A percentile compares a stretch with the other conserved stretches of the same genome.
Conservation (phyloP, 2,113 vertebrate genomes). For the Microcebus lehilahytsara region DNA sequence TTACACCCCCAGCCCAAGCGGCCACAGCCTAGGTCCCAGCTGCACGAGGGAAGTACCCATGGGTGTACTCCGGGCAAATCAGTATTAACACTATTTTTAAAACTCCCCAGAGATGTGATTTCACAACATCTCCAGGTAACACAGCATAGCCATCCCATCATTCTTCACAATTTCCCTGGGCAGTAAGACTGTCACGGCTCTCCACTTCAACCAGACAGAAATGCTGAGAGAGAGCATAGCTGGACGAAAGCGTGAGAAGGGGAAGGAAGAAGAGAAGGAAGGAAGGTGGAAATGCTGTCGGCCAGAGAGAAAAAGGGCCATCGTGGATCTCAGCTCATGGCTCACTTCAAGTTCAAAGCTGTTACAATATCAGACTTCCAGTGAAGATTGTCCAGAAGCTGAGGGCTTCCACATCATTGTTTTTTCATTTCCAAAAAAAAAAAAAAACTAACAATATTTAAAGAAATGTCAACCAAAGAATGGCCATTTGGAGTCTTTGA, state of each 20-base stretch:
- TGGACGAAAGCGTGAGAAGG: background rate
- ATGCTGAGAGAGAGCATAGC: background rate
- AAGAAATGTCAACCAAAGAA: slow-evolving; percentile 31
- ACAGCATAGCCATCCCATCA: background rate
- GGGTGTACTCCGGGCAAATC: background rate
- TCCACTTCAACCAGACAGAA: background rate
- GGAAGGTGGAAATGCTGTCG: slow-evolving; percentile 14
- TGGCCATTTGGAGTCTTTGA: background rate
- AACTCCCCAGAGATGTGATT: background rate
- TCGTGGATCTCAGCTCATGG: background rate
- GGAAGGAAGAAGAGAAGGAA: background rate
- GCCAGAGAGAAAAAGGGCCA: background rate
- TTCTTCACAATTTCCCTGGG: background rate
- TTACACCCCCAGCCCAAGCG: background rate
- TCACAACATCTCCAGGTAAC: background rate
- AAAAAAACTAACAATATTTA: slow-evolving; percentile 32
- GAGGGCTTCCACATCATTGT: background rate
- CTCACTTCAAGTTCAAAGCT: background rate
- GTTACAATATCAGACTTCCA: background rate
- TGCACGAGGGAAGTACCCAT: background rate
- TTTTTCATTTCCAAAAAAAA: background rate
- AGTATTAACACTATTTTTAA: background rate
- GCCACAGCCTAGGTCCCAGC: background rate
- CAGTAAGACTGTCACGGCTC: background rate
- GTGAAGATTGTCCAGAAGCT: background rate